Evolutionary conservation across 2,113 vertebrate species (phyloP).

Genomic region (Uropsilus gracilis): DNA sequence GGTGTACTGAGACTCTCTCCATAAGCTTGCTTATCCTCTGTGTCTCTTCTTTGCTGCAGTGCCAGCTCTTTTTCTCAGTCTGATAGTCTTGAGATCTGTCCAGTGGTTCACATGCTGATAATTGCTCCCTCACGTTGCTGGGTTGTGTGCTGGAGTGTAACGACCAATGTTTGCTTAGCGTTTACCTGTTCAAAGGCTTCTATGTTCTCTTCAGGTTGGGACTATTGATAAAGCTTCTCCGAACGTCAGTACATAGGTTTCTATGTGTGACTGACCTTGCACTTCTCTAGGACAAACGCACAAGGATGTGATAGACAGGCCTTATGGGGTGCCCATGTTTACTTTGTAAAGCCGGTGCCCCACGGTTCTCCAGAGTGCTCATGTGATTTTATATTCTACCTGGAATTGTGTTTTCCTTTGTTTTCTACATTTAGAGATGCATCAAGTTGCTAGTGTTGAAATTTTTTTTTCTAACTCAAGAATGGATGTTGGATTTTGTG

Average conservation of each 20-base stretch:
- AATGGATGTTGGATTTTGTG: not conserved
- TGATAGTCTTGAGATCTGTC: not conserved
- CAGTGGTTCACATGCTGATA: not conserved
- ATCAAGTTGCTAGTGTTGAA: not conserved
- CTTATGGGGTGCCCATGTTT: not conserved
- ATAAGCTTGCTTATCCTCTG: not conserved
- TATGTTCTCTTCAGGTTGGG: not conserved
- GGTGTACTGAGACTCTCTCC: not conserved
- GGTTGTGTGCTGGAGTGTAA: not conserved
- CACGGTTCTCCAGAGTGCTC: not conserved
- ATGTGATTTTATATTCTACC: not conserved
- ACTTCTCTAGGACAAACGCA: not conserved
- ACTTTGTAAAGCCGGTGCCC: not conserved
- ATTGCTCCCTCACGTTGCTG: not conserved
- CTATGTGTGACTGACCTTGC: not conserved
- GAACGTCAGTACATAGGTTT: not conserved
- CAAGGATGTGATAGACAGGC: not conserved
- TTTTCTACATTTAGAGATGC: not conserved
- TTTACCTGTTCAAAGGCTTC: not conserved
- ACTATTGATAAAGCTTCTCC: not conserved
- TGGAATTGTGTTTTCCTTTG: not conserved
- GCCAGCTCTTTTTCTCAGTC: not conserved
- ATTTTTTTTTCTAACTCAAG: not conserved
- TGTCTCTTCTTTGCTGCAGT: not conserved
- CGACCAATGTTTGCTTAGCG: not conserved